Evolutionary conservation across 2,888 invertebrate genomes (phyloP), one percentile per base, ranked within the genome.

Genomic region (Prenolepis imparis): DNA sequence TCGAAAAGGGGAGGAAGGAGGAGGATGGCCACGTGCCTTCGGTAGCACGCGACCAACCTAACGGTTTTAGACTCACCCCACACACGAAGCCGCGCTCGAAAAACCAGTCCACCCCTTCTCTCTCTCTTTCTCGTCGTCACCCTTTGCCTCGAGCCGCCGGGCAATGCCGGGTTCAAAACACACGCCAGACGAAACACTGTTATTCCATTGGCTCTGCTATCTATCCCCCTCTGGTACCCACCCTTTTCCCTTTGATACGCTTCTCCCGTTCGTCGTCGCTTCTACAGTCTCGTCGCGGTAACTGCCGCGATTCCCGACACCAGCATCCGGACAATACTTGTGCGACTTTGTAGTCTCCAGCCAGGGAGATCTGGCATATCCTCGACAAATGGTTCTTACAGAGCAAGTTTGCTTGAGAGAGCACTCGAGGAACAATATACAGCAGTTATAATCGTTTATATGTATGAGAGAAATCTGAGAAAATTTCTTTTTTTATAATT

Each of bases 11-110:
- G 72, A 85, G 88, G 83, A 88, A 77, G 88, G 91, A 92, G 92
- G 89, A 28, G 28, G 36, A 91, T 90, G 89, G 93, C 92, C 94
- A 93, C 94, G 94, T 93, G 94, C 93, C 90, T 90, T 32, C 88
- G 84, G 86, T 90, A 93, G 94, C 94, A 94, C 94, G 94, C 94
- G 94, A 94, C 94, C 92, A 91, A 93, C 93, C 94, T 94, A 94
- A 94, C 94, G 94, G 94, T 94, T 94, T 94, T 92, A 90, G 91
- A 89, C 93, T 93, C 92, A 92, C 93, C 93, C 93, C 92, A 92
- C 92, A 87, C 91, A 92, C 92, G 3, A 28, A n/a, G 86, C 90
- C 85, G 87, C 85, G 89, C 87, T 88, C 88, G 88, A 92, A 93
- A 92, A 92, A 93, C 93, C 93, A 93, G 93, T 93, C 93, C 93